Percentiles rank a stretch among this genome's conserved stretches.
Conservation (phyloP, 2,113 vertebrate species). For the Zapus hudsonius region DNA sequence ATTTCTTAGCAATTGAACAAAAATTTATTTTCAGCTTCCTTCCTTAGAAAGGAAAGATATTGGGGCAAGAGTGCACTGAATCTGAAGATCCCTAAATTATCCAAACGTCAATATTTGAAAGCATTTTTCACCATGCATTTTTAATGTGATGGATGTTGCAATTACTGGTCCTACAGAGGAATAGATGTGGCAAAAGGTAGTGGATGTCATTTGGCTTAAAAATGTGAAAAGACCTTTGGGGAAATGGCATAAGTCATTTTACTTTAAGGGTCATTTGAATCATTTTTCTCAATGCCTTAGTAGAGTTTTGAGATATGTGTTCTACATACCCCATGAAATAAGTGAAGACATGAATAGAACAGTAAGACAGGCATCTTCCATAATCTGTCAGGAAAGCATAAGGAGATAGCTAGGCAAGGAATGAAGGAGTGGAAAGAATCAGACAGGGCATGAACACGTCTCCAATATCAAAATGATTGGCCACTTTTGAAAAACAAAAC, state of each 20-base stretch:
- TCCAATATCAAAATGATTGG: background rate
- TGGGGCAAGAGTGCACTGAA: constrained; percentile 16
- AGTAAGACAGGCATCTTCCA: background rate
- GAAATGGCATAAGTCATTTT: background rate
- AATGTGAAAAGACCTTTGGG: background rate
- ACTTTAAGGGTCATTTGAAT: background rate
- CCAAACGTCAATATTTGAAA: constrained; percentile 1
- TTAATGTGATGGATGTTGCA: background rate
- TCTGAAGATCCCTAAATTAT: constrained; percentile 25
- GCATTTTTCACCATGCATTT: constrained; percentile 3
- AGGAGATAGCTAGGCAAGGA: background rate
- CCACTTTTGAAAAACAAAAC: background rate
- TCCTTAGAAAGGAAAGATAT: constrained; percentile 46
- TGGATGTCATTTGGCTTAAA: background rate
- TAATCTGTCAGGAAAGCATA: background rate
- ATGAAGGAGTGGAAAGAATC: background rate
- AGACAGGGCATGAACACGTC: background rate
- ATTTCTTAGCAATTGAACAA: background rate
- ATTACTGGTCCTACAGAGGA: background rate
- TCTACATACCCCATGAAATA: background rate
- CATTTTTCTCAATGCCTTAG: background rate
- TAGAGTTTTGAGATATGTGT: background rate
- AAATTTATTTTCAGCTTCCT: constrained; percentile 50
- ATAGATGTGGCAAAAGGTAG: background rate
- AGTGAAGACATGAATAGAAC: constrained; percentile 22